phyloP scores from a whole-genome alignment of 2,113 vertebrate genomes.

The Menidia beryllina region DNA sequence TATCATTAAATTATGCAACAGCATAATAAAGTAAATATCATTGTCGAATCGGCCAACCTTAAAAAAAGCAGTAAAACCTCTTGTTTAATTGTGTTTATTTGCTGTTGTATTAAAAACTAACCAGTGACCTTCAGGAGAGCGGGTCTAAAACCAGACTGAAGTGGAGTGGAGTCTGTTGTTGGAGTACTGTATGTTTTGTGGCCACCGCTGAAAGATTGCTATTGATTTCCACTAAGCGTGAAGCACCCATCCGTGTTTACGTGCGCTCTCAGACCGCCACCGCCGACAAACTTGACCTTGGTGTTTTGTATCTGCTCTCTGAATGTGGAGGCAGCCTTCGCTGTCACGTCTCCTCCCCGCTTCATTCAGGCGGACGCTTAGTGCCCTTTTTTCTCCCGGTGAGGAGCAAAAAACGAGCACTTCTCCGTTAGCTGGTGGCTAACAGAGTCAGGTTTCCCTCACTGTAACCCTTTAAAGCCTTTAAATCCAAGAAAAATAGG shows the following conservation, averaged over 20 bases:
- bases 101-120: neutral
- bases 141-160: conserved; percentile 46
- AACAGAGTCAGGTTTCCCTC: conserved; percentile 43
- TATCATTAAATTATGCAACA: too few species aligned
- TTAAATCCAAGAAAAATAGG: too few species aligned
- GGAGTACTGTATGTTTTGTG: conserved; percentile 55
- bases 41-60: neutral
- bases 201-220: conserved; percentile 71
- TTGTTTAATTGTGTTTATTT: too few species aligned
- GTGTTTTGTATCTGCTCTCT: conserved; percentile 43
- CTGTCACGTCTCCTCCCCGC: conserved; percentile 49
- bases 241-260: conserved; percentile 57
- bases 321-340: conserved; percentile 53
- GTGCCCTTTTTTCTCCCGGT: conserved; percentile 24
- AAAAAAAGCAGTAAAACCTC: too few species aligned
- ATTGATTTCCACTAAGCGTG: conserved; percentile 82
- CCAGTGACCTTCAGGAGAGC: conserved; percentile 36
- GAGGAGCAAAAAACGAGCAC: conserved; percentile 10
- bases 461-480: too few species aligned
- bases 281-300: conserved; percentile 73
- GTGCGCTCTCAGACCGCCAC: conserved; percentile 42
- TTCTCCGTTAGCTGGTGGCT: conserved; percentile 37
- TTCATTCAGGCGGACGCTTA: conserved; percentile 41
- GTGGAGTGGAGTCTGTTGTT: conserved; percentile 49
- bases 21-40: too few species aligned